Evolutionary conservation across 64 coral and sea anemone species (phyloP).

Genomic region (Porites australiensis): DNA sequence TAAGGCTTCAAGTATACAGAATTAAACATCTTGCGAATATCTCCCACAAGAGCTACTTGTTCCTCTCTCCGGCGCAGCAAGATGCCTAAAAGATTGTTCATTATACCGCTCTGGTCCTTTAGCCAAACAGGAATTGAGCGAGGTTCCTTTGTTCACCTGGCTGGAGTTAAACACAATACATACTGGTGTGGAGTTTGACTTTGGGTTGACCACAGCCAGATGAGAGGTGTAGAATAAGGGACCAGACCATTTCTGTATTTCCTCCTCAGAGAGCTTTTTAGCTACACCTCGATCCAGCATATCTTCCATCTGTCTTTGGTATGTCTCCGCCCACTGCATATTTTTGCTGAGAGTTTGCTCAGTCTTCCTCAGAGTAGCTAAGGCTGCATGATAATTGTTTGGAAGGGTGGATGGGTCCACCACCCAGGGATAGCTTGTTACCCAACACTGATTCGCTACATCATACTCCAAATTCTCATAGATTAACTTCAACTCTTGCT

Average conservation of each 20-base stretch:
- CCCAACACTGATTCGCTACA: conserved; percentile 43
- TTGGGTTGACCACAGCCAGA: conserved; percentile 56
- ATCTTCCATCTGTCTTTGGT: conserved; percentile 66
- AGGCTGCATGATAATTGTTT: conserved; percentile 49
- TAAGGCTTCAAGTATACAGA: conserved; percentile 36
- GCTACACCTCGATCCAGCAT: conserved; percentile 60
- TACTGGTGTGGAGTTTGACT: too few species aligned
- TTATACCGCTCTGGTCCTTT: conserved; percentile 68
- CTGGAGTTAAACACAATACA: conserved; percentile 75
- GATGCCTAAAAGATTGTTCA: conserved; percentile 70
- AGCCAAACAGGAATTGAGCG: conserved; percentile 71
- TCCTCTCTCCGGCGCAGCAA: conserved; percentile 70
- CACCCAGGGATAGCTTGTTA: conserved; percentile 70
- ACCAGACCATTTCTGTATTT: conserved; percentile 41
- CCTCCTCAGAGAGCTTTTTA: conserved; percentile 53
- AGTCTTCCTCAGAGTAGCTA: conserved; percentile 62
- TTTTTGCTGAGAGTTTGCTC: conserved; percentile 57
- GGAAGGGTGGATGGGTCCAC: conserved; percentile 55
- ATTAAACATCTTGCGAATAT: conserved; percentile 62
- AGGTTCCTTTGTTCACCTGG: conserved; percentile 60
- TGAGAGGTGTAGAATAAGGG: conserved; percentile 61
- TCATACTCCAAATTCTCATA: conserved; percentile 66
- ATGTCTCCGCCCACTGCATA: conserved; percentile 37
- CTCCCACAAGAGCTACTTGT: conserved; percentile 56
- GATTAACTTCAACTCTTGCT: conserved; percentile 69